A percentile compares a stretch with the other conserved stretches of the same genome.
Evolutionary conservation across 2,797 vertebrate genomes (phyloP).

Genomic region (Esox lucius): DNA sequence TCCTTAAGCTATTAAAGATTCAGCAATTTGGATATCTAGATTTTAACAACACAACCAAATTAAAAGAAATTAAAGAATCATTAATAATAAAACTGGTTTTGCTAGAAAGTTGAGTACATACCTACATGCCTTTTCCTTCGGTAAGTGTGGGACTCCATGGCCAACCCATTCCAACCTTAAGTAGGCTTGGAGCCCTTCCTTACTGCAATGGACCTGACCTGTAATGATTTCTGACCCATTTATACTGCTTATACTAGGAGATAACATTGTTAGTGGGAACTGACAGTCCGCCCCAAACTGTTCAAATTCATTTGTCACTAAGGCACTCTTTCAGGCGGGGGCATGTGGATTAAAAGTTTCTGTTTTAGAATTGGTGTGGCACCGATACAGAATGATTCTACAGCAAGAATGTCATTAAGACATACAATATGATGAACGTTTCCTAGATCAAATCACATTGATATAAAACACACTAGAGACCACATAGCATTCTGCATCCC

Average conservation of each 20-base stretch:
- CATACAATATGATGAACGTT: background rate
- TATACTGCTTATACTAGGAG: conserved; percentile 64
- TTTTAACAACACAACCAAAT: background rate
- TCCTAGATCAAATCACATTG: background rate
- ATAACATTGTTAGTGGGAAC: conserved; percentile 70
- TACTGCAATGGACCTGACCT: conserved; percentile 18
- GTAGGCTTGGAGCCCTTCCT: conserved; percentile 44
- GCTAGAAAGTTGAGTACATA: conserved; percentile 61
- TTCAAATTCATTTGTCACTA: conserved; percentile 52
- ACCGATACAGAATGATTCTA: background rate
- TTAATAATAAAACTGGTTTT: background rate
- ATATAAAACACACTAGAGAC: background rate
- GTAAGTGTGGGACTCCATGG: conserved; percentile 73
- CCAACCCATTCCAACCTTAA: conserved; percentile 63
- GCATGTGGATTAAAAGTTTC: conserved; percentile 22
- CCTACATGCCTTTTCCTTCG: conserved; percentile 78
- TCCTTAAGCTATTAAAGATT: background rate
- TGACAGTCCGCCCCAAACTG: conserved; percentile 67
- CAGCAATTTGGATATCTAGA: background rate
- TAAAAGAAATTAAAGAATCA: background rate
- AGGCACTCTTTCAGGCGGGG: conserved; percentile 17
- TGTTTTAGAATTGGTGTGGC: background rate
- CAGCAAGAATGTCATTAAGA: background rate
- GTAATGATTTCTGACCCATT: conserved; percentile 60
- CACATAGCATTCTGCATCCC: no score